A percentile compares a stretch with the other conserved stretches of the same genome.
Conservation (phyloP, 2,888 invertebrate species). For the Amphimallon solstitiale region DNA sequence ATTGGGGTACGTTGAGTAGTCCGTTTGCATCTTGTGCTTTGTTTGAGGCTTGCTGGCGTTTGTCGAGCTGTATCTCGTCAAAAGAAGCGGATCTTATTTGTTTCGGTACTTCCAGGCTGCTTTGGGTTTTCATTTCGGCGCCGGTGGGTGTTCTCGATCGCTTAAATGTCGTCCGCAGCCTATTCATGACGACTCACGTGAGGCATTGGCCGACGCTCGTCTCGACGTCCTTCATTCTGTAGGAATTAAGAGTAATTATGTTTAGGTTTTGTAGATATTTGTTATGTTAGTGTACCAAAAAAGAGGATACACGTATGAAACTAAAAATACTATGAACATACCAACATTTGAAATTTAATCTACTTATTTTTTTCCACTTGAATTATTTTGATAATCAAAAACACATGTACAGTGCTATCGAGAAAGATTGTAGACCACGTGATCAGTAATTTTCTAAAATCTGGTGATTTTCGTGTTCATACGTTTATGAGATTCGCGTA, state of each 20-base stretch:
- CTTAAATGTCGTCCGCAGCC: constrained; percentile 86
- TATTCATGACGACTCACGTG: constrained; percentile 69
- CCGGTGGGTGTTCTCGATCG: constrained; percentile 89
- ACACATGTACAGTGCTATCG: no score
- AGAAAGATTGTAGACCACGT: no score
- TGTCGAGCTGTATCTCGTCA: constrained; percentile 87
- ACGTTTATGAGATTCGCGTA: no score
- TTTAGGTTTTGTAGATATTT: neutral
- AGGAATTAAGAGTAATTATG: constrained; percentile 11
- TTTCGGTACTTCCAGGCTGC: constrained; percentile 90
- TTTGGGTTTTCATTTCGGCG: constrained; percentile 91
- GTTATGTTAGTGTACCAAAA: neutral
- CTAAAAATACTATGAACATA: no score
- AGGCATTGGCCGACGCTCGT: constrained; percentile 49
- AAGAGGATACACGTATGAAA: neutral
- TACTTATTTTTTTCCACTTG: no score
- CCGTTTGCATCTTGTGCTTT: constrained; percentile 30
- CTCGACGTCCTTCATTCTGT: constrained; percentile 35
- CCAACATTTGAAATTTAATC: no score
- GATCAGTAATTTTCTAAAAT: no score
- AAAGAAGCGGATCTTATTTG: constrained; percentile 91
- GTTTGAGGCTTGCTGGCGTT: constrained; percentile 68
- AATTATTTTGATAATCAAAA: no score
- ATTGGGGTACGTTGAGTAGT: constrained; percentile 75
- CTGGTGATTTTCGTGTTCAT: no score